Base-by-base conservation (phyloP, 2,113 vertebrate species). In the Naja naja region DNA sequence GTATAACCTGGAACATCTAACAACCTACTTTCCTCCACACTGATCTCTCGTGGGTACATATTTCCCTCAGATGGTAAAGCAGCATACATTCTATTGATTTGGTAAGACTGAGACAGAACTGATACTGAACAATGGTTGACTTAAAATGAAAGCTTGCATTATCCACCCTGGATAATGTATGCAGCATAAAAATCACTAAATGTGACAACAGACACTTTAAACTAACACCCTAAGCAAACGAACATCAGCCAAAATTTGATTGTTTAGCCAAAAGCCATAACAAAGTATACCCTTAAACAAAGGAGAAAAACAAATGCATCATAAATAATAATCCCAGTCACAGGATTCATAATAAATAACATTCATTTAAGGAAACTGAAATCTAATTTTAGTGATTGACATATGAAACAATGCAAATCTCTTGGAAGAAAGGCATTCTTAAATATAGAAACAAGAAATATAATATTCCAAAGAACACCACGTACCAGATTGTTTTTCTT, bases 251-350 rank as follows among this genome's bases (percentile, higher is more conserved):
- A 89, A 89, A 89, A 34, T 27, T n/a, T 81, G 16, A 27, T 39
- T 89, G 39, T 49, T 89, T 89, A 58, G 30, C 88, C 88, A 89
- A 89, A 85, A 93, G 69, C 43, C 20, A 39, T 49, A 89, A 89
- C 69, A 85, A 58, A 45, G 34, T 49, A 87, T 87, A 60, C 7
- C 39, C 16, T 58, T 54, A 55, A n/a, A 49, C 34, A 53, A 93
- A 45, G 8, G 3, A 60, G 45, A 90, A 86, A 49, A 34, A 52
- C 23, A 60, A 39, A 39, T 14, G 7, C 30, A 86, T 5, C 30
- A 22, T 49, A 18, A 90, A 85, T 60, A 56, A 93, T 90, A 60
- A 47, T 39, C 55, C 60, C 16, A 49, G 43, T 30, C 74, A 53
- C 89, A 52, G 22, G 22, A 8, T 86, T 93, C 53, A 86, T 45